A percentile compares a stretch with the other conserved stretches of the same genome.
Conservation (phyloP, 37 sponge, comb jelly and placozoan genomes). For the Halisarca cf. caerulea region DNA sequence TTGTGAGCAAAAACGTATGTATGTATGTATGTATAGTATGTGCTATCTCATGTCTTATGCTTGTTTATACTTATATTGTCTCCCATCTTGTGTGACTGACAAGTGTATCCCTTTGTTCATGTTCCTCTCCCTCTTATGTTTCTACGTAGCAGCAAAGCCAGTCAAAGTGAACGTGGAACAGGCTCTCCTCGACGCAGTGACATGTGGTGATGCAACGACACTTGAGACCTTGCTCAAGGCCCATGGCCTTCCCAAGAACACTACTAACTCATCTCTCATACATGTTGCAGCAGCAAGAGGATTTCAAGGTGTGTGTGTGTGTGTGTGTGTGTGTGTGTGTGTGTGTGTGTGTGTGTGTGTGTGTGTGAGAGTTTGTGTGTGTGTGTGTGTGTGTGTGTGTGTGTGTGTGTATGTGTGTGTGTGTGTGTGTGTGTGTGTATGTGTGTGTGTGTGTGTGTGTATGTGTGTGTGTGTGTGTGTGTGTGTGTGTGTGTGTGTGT, state of each 20-base stretch:
- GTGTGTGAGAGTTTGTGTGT: too few relatives aligned
- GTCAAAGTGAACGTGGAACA: neutral
- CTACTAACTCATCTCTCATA: constrained; percentile 11
- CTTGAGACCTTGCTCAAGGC: neutral
- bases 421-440: too few relatives aligned
- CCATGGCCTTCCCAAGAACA: neutral
- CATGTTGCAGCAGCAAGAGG: constrained; percentile 25
- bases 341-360: too few relatives aligned
- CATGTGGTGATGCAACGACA: constrained; percentile 16
- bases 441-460: too few relatives aligned
- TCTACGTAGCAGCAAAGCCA: neutral
- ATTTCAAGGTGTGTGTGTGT: constrained; percentile 25
- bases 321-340: neutral
- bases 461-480: too few relatives aligned
- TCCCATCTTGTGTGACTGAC: neutral
- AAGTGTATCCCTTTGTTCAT: neutral
- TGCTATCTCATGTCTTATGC: neutral
- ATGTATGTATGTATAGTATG: neutral
- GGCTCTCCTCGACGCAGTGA: neutral
- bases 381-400: too few relatives aligned
- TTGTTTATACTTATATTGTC: too few relatives aligned
- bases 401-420: too few relatives aligned
- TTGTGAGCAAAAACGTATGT: neutral
- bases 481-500: too few relatives aligned
- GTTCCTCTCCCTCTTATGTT: too few relatives aligned